Base-by-base conservation (phyloP, 2,113 vertebrate genomes). In the Cyrtonyx montezumae region DNA sequence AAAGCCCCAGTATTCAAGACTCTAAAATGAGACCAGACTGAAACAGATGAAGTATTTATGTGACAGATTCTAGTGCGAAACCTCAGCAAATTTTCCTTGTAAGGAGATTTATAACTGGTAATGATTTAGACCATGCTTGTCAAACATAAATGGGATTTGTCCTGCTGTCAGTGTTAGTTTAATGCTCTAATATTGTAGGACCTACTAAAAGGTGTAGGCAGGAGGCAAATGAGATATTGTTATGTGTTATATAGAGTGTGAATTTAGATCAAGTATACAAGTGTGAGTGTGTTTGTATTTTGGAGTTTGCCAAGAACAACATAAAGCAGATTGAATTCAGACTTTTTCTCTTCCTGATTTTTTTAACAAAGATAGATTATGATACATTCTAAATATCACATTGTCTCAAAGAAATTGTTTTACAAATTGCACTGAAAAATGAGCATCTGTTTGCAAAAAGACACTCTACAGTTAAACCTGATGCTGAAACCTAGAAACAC, bases 111-210 rank as follows among this genome's bases (percentile, higher is more conserved):
- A n/a, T 25, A 58, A 7, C 32, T 75, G 68, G 8, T 32, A 84
- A 73, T 0, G 0, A 62, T 73, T 69, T 82, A 87, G 90, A 84
- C 5, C 20, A 42, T 2, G 11, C n/a, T 87, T 94, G 63, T 79
- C 63, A 95, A 76, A 84, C 3, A 45, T 48, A 73, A 91, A 92
- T 40, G 6, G 12, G 67, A 92, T 95, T 91, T 84, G 9, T 73
- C n/a, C 43, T 93, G 34, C 17, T 73, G 14, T 36, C 34, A 79
- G 7, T 62, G 12, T 58, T 82, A 94, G 36, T 36, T 84, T 82
- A 89, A 69, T 87, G 82, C 79, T 95, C 91, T 91, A 43, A 66
- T 87, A 79, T 91, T 91, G 87, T 91, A 73, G 75, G 68, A 85
- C 18, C 5, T 84, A 67, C 26, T 68, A 75, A 71, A 22, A 90